phyloP scores from a whole-genome alignment of 2,113 vertebrate genomes.

The Cottus gobio region DNA sequence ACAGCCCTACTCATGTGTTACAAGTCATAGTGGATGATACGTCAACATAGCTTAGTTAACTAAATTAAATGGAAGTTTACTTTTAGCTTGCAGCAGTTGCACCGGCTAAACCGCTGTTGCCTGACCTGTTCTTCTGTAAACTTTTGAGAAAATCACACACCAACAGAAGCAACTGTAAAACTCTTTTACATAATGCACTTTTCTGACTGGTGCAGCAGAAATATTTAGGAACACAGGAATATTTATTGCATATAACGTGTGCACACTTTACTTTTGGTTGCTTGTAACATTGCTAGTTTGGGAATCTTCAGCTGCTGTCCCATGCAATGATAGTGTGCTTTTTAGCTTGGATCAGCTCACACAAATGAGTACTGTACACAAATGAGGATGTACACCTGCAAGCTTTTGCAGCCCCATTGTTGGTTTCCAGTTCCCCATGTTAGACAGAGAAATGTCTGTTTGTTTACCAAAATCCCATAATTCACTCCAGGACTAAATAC shows the following conservation, averaged over 20 bases:
- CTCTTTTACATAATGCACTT: neutral
- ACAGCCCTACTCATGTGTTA: neutral
- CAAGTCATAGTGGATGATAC: neutral
- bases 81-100: constrained; percentile 20
- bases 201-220: neutral
- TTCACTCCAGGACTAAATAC: constrained; percentile 5
- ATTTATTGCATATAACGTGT: neutral
- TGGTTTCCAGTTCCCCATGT: constrained; percentile 30
- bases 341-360: neutral
- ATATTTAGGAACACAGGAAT: neutral
- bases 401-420: neutral
- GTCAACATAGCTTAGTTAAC: neutral
- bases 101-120: neutral
- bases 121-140: constrained; percentile 21
- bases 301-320: neutral
- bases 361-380: neutral
- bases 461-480: constrained; percentile 30
- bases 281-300: neutral
- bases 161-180: neutral
- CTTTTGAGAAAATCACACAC: neutral
- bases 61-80: constrained; percentile 18
- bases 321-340: neutral
- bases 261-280: neutral
- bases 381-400: constrained; percentile 4
- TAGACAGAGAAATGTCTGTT: constrained; percentile 11